phyloP scores from a whole-genome alignment of 1,140 invertebrate species.

The Radopholus similis region DNA sequence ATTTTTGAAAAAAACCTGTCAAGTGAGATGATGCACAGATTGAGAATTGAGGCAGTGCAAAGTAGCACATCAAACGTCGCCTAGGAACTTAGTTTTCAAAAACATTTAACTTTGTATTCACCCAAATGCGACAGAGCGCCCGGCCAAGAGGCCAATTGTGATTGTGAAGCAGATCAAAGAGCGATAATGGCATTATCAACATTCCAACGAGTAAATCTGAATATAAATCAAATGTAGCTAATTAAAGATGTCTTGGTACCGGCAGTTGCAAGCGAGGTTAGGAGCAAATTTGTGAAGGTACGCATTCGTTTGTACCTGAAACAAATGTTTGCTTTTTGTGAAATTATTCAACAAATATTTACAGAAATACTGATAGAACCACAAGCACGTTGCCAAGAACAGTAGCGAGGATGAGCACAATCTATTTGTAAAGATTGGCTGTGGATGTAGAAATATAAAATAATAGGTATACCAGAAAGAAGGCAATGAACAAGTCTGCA shows the following conservation, averaged over 20 bases:
- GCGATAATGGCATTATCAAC: slow-evolving; percentile 64
- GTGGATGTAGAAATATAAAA: slow-evolving; percentile 10
- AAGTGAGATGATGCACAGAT: slow-evolving; percentile 65
- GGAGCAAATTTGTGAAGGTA: slow-evolving; percentile 59
- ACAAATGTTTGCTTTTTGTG: too few species aligned
- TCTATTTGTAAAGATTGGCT: slow-evolving; percentile 32
- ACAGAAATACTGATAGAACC: slow-evolving; percentile 58
- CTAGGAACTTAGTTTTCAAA: too few species aligned
- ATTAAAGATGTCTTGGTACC: slow-evolving; percentile 26
- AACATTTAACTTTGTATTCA: too few species aligned
- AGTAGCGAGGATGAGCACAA: slow-evolving; percentile 55
- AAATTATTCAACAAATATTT: too few species aligned
- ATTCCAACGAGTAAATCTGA: slow-evolving; percentile 64
- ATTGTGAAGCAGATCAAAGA: slow-evolving; percentile 53
- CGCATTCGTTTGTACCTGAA: slow-evolving; percentile 60
- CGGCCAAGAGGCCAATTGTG: slow-evolving; percentile 63
- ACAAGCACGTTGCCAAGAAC: slow-evolving; percentile 58
- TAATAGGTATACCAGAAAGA: slow-evolving; percentile 43
- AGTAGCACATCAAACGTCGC: slow-evolving; percentile 65
- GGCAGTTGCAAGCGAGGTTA: slow-evolving; percentile 59
- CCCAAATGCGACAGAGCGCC: slow-evolving; percentile 63
- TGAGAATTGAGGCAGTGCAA: slow-evolving; percentile 66
- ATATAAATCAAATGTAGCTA: not conserved
- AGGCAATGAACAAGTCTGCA: slow-evolving; percentile 52
- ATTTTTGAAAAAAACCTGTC: slow-evolving; percentile 55